Evolutionary conservation across 2,888 invertebrate genomes (phyloP), one percentile per base, ranked within the genome.

Genomic region (Xanthorhoe spadicearia): DNA sequence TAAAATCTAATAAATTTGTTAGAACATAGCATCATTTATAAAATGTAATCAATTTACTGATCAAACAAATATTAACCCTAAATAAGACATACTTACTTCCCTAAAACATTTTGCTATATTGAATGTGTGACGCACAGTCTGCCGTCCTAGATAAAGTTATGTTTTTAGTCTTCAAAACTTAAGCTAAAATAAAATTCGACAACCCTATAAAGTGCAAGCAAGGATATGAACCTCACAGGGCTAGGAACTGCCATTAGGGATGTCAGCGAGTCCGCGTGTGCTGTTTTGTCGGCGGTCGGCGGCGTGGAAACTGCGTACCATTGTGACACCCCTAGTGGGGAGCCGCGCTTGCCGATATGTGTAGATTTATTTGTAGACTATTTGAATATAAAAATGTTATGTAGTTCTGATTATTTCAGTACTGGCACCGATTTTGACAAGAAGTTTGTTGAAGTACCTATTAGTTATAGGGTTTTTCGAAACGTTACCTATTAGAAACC

Each of bases 281-380:
- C 70, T 77, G 83, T 85, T 86, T 89, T 90, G 89, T 91, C 79
- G 76, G 80, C 75, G 85, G 71, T 77, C 87, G 81, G 76, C 82
- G 83, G 80, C 69, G 87, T 85, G 88, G 86, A 90, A 92, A 87
- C 83, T 78, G 78, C 66, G 76, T 75, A 68, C 72, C 79, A 85
- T 87, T 89, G 87, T 87, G 87, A 84, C 87, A 89, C 78, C 89
- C 89, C 88, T 90, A 74, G 81, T 72, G 79, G 83, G 82, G 80
- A 80, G 80, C 79, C 81, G 75, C 76, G 77, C 77, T 75, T 64
- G 76, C 75, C 73, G 63, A 69, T 59, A 70, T 73, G 69, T 65
- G 71, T 23, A 69, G 72, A 76, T 79, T 77, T 79, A 81, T 79
- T 75, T 77, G 74, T 71, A 76, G 66, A 72, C 64, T 58, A 62